Evolutionary conservation across 2,797 vertebrate genomes (phyloP).

Genomic region (Silurus lanzhouensis): DNA sequence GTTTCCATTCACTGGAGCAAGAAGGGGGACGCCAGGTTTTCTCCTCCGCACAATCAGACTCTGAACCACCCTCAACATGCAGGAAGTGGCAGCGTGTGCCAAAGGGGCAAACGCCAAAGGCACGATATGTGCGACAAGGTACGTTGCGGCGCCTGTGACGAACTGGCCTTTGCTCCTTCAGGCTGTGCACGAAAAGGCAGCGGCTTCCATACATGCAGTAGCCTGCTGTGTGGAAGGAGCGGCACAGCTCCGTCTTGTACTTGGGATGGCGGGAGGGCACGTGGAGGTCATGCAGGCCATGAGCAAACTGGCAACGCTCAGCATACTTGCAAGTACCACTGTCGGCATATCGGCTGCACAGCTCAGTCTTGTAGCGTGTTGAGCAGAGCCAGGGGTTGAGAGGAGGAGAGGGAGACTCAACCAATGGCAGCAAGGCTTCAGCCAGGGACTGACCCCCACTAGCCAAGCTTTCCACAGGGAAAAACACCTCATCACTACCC

Average conservation of each 20-base stretch:
- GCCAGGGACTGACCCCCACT: conserved; percentile 64
- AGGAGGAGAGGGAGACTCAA: conserved; percentile 55
- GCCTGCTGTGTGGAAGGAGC: conserved; percentile 71
- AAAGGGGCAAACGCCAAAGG: conserved; percentile 74
- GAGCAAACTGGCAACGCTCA: conserved; percentile 79
- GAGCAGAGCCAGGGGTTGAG: conserved; percentile 72
- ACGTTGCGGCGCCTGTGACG: conserved; percentile 61
- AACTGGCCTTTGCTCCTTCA: conserved; percentile 69
- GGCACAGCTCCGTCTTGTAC: conserved; percentile 80
- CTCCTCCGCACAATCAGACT: conserved; percentile 40
- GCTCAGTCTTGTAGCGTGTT: conserved; percentile 81
- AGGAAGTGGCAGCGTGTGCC: conserved; percentile 76
- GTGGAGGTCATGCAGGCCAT: conserved; percentile 77
- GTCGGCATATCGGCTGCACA: conserved; percentile 76
- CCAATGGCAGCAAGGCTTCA: conserved; percentile 71
- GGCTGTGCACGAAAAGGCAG: conserved; percentile 77
- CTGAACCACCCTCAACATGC: conserved; percentile 57
- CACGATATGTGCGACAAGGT: conserved; percentile 70
- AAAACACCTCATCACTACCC: conserved; percentile 64
- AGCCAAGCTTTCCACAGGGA: conserved; percentile 49
- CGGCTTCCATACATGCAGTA: conserved; percentile 77
- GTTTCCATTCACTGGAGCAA: conserved; percentile 63
- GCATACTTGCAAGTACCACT: conserved; percentile 74
- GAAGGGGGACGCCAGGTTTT: conserved; percentile 36
- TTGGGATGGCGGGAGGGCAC: conserved; percentile 78